phyloP scores from a whole-genome alignment of 64 coral and sea anemone genomes.

The Porites australiensis region DNA sequence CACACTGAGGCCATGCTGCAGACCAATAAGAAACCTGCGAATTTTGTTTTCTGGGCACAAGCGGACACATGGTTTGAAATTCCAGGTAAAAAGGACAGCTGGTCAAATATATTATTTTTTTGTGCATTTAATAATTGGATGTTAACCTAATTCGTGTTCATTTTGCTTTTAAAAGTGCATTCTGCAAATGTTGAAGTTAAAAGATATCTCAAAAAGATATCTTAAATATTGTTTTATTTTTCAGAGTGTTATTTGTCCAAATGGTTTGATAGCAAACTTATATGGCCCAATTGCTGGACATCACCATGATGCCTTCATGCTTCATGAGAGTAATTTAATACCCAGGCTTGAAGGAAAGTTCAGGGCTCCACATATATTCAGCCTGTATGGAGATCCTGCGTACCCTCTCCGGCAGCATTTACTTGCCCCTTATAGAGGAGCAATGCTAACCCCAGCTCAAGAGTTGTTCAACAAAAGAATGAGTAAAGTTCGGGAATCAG shows the following conservation, averaged over 20 bases:
- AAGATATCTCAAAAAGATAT: too few species aligned
- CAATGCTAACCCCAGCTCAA: constrained; percentile 57
- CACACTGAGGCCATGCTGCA: constrained; percentile 67
- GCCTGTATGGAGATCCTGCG: constrained; percentile 77
- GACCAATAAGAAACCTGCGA: constrained; percentile 61
- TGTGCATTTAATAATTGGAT: too few species aligned
- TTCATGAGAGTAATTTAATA: constrained; percentile 67
- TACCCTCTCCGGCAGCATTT: constrained; percentile 73
- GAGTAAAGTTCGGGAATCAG: constrained; percentile 76
- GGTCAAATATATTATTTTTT: too few species aligned
- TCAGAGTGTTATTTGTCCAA: constrained; percentile 84
- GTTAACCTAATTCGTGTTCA: too few species aligned
- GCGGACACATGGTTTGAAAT: constrained; percentile 69
- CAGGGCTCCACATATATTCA: constrained; percentile 57
- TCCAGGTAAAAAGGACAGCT: constrained; percentile 78
- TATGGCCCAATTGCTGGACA: constrained; percentile 73
- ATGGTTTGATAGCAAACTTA: constrained; percentile 72
- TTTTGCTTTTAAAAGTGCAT: too few species aligned
- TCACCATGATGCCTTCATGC: constrained; percentile 82
- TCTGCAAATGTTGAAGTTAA: too few species aligned
- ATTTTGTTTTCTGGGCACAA: constrained; percentile 82
- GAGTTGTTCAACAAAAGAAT: constrained; percentile 67
- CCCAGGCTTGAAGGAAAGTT: constrained; percentile 73
- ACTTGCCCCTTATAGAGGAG: constrained; percentile 59
- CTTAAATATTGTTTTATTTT: constrained; percentile 28